Conservation (phyloP, 2,113 vertebrate genomes). For the Cololabis saira region DNA sequence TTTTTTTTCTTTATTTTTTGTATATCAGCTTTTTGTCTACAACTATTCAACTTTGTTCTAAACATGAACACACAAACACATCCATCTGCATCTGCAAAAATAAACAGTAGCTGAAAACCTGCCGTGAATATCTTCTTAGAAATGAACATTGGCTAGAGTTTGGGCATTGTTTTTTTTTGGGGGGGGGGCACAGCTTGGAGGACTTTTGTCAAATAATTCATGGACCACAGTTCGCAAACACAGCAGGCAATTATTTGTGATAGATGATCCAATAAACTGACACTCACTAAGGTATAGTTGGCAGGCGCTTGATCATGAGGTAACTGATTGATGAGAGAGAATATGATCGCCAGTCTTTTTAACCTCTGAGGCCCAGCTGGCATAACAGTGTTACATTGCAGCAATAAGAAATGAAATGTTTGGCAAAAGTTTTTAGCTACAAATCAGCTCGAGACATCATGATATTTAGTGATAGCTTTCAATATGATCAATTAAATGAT, state of each 20-base stretch:
- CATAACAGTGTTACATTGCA: conserved; percentile 6
- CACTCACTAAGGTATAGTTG: conserved; percentile 34
- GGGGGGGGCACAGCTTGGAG: conserved; percentile 22
- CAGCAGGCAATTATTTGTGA: conserved; percentile 58
- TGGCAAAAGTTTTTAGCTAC: background rate
- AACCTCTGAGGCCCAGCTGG: conserved; percentile 5
- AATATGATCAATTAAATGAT: too few relatives aligned
- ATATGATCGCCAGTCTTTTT: conserved; percentile 11
- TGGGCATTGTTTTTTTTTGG: conserved; percentile 12
- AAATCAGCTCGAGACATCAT: too few relatives aligned
- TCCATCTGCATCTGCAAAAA: too few relatives aligned
- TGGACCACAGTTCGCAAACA: conserved; percentile 22
- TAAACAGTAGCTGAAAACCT: too few relatives aligned
- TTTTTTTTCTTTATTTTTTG: background rate
- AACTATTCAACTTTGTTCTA: conserved; percentile 15
- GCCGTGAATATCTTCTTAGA: background rate
- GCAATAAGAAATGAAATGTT: background rate
- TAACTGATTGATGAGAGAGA: conserved; percentile 50
- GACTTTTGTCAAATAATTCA: conserved; percentile 48
- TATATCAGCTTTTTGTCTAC: background rate
- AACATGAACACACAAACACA: background rate
- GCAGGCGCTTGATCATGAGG: conserved; percentile 53
- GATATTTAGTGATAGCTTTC: too few relatives aligned
- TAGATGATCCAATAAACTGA: conserved; percentile 53
- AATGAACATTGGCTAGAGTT: conserved; percentile 6